Base-by-base conservation (phyloP, 1,140 invertebrate species). In the Conus betulinus region DNA sequence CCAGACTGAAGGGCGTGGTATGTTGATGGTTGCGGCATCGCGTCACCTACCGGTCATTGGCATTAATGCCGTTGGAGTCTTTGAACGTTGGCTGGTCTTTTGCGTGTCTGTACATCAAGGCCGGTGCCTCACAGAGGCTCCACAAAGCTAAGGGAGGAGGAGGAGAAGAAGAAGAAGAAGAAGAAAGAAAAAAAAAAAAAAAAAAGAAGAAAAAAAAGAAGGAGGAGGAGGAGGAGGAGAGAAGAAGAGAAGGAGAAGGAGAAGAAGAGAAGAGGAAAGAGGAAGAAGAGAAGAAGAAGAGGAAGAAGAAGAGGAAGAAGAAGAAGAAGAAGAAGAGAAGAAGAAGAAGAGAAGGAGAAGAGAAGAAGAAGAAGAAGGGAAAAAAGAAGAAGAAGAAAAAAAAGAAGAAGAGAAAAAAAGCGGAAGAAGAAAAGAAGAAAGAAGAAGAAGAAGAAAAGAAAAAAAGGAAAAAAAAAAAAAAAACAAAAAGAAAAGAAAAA, bases 371-470 rank as follows among this genome's bases (percentile, higher is more conserved):
- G 71, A 25, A 53, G 20, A 52, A 67, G 39, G 23, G 13, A n/a
- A 85, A 23, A 10, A 82, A 60, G 51, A 60, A 52, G 39, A 52
- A 84, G 82, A 52, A 8, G 53, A 71, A 74, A 51, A 10, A 63
- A 10, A 27, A 52, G 63, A 57, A 17, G 52, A 55, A 84, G 0
- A 57, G 15, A 27, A 25, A 3, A 39, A 39, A n/a, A n/a, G n/a
- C n/a, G n/a, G n/a, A n/a, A n/a, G n/a, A 51, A 13, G 53, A 79
- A 7, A 39, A 39, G 55, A 60, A 85, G 82, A 85, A 25, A 78
- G 27, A 79, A 25, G 60, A 60, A 84, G 52, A 39, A 63, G 87
- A 39, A 79, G 23, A 85, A 39, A 87, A 76, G 74, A 67, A 25
- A 76, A 76, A 4, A 63, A 67, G 5, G 74, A 78, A n/a, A n/a